Evolutionary conservation across 2,888 invertebrate species (phyloP).

Genomic region (Augiades crinisus): DNA sequence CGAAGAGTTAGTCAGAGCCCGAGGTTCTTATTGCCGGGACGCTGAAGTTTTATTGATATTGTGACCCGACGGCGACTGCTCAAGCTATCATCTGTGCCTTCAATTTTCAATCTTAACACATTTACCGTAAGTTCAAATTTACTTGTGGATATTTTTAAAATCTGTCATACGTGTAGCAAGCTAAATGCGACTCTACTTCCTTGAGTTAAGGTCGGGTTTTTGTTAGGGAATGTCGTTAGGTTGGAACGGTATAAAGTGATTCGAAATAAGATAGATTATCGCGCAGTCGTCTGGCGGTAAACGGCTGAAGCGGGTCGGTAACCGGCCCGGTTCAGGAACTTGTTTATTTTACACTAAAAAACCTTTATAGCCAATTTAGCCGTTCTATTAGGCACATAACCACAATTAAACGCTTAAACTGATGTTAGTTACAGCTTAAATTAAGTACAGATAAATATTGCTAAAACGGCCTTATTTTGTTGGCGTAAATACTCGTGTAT

Average conservation of each 20-base stretch:
- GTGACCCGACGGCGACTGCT: conserved; percentile 17
- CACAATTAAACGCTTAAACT: conserved; percentile 7
- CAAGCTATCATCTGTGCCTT: neutral
- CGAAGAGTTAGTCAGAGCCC: conserved; percentile 8
- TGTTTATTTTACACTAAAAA: conserved; percentile 23
- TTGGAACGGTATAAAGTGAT: conserved; percentile 25
- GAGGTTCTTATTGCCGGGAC: conserved; percentile 15
- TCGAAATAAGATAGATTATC: conserved; percentile 26
- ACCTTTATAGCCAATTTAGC: conserved; percentile 16
- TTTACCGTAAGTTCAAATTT: conserved; percentile 15
- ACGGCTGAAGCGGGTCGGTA: conserved; percentile 16
- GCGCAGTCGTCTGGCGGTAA: conserved; percentile 25
- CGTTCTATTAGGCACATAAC: conserved; percentile 7
- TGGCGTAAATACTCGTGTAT: neutral
- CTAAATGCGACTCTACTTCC: neutral
- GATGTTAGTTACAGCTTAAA: neutral
- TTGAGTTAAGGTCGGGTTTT: neutral
- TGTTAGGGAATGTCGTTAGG: neutral
- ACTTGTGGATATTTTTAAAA: conserved; percentile 10
- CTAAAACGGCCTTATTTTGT: neutral
- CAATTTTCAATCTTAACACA: conserved; percentile 11
- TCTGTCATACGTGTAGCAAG: neutral
- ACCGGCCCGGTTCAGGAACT: conserved; percentile 19
- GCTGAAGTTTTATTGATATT: conserved; percentile 18
- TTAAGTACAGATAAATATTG: neutral